phyloP scores from a whole-genome alignment of 2,113 vertebrate genomes.

The Mobula birostris region DNA sequence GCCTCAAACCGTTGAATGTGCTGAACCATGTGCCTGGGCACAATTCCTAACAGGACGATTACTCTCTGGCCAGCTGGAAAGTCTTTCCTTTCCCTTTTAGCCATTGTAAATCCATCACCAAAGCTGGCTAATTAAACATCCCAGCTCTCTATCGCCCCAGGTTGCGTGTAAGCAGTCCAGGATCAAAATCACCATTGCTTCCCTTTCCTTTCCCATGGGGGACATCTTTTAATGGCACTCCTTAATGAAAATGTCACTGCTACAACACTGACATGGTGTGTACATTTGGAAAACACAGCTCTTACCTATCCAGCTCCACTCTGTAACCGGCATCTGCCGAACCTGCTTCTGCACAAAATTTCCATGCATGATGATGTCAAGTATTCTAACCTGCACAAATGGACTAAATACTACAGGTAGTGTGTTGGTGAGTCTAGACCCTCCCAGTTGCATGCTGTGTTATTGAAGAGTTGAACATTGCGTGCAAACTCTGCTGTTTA shows the following conservation, averaged over 20 bases:
- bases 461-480: conserved; percentile 30
- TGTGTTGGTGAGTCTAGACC: background rate
- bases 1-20: background rate
- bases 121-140: background rate
- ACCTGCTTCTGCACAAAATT: background rate
- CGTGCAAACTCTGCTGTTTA: conserved; percentile 33
- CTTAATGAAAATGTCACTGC: background rate
- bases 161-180: background rate
- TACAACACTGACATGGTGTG: background rate
- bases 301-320: background rate
- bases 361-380: background rate
- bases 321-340: background rate
- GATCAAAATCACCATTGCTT: background rate
- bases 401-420: background rate
- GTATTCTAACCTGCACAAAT: background rate
- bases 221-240: background rate
- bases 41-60: background rate
- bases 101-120: background rate
- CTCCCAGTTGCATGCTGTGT: conserved; percentile 19
- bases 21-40: background rate
- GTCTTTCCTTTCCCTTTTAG: background rate
- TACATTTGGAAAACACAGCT: background rate
- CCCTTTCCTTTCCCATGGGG: background rate
- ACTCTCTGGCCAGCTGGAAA: background rate
- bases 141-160: background rate